Conservation (phyloP, 2,797 vertebrate genomes). For the Darevskia nairensis region DNA sequence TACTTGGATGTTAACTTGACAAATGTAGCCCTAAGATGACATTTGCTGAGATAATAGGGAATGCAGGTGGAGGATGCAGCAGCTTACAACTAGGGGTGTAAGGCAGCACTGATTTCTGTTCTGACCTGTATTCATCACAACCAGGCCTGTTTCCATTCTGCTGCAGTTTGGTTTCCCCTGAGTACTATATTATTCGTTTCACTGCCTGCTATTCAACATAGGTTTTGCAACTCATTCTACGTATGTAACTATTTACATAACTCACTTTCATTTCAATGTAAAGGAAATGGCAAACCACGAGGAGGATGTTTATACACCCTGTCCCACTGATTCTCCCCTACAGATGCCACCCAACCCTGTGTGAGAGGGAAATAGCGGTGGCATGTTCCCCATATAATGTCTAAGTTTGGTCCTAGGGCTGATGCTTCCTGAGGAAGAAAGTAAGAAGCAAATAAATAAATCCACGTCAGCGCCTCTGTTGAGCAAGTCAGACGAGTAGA, state of each 20-base stretch:
- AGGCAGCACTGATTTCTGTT: too few relatives aligned
- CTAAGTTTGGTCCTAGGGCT: not conserved
- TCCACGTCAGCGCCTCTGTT: not conserved
- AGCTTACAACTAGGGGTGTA: too few relatives aligned
- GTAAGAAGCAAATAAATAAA: not conserved
- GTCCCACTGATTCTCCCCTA: not conserved
- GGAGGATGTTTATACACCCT: not conserved
- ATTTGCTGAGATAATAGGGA: not conserved
- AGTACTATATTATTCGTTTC: too few relatives aligned
- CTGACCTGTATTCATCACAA: too few relatives aligned
- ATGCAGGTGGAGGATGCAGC: not conserved
- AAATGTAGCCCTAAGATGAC: not conserved
- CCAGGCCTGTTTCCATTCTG: too few relatives aligned
- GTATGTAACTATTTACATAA: too few relatives aligned
- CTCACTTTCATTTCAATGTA: too few relatives aligned
- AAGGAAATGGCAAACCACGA: too few relatives aligned
- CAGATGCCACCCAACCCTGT: too few relatives aligned
- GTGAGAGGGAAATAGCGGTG: not conserved
- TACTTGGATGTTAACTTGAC: not conserved
- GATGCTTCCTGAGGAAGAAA: not conserved
- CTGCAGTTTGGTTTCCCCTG: too few relatives aligned
- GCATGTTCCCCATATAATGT: not conserved
- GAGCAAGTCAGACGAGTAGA: not conserved
- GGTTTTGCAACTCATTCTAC: too few relatives aligned
- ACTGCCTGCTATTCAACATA: too few relatives aligned